Percentiles rank a stretch among this genome's conserved stretches.
These are phyloP conservation scores for Asteroscopus sphinx DNA, from an alignment of 2,888 invertebrate genomes.

Conservation along the genomic window DNA sequence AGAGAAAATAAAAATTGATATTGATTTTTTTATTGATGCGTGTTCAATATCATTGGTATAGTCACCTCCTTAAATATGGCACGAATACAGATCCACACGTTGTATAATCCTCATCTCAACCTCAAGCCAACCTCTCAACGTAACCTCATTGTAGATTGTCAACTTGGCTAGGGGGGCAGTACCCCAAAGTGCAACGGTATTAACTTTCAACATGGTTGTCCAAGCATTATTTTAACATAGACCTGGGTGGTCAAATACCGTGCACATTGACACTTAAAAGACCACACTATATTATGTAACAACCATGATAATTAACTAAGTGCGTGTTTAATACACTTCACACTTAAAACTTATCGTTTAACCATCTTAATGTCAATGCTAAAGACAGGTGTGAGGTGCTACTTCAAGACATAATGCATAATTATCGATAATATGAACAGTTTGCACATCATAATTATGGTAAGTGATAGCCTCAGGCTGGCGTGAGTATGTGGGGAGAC, in stretches of 20 bases:
- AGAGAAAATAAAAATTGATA: no score
- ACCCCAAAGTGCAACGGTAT: no score
- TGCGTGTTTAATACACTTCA: conserved; percentile 21
- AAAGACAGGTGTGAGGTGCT: conserved; percentile 16
- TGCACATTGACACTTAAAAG: not conserved
- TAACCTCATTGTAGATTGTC: no score
- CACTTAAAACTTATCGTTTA: conserved; percentile 21
- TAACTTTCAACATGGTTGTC: no score
- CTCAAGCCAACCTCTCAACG: no score
- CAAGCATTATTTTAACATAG: not conserved
- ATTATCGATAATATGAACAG: conserved; percentile 14
- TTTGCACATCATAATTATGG: conserved; percentile 35
- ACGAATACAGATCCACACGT: no score
- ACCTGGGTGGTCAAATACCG: not conserved
- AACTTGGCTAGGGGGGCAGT: no score
- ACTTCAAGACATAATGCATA: conserved; percentile 2
- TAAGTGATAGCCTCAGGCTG: conserved; percentile 16
- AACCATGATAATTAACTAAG: not conserved
- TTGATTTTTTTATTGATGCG: no score
- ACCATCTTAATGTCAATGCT: conserved; percentile 23
- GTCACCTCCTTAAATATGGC: no score
- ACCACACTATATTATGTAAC: not conserved
- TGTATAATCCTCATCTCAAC: no score
- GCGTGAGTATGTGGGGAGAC: no score
- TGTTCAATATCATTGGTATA: no score